A percentile compares a stretch with the other conserved stretches of the same genome.
These are phyloP conservation scores for Ceyx margarethae DNA, from an alignment of 2,113 vertebrate genomes.

Conservation along the genomic window DNA sequence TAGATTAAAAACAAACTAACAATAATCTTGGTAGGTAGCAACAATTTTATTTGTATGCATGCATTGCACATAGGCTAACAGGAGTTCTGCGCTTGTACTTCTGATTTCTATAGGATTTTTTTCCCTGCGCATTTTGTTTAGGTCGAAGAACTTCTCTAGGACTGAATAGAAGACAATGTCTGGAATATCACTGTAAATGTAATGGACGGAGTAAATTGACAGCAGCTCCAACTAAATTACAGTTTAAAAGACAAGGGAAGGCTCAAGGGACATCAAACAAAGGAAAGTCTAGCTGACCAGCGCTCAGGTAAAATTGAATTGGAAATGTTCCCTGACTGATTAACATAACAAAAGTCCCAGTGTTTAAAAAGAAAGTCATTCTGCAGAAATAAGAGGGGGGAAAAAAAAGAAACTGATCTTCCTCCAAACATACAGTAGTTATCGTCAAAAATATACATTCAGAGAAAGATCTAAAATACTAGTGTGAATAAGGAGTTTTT, in stretches of 20 bases:
- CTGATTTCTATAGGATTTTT: constrained; percentile 42
- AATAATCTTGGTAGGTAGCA: background rate
- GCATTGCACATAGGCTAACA: background rate
- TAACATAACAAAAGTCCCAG: constrained; percentile 97
- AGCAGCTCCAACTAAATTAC: constrained; percentile 87
- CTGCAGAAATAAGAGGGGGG: constrained; percentile 80
- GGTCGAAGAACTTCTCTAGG: constrained; percentile 54
- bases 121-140: constrained; percentile 21
- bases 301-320: constrained; percentile 98
- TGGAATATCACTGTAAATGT: constrained; percentile 80
- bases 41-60: background rate
- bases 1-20: background rate
- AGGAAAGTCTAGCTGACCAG: constrained; percentile 92
- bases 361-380: constrained; percentile 91
- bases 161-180: constrained; percentile 75
- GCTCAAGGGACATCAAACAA: constrained; percentile 89
- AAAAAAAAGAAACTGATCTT: constrained; percentile 82
- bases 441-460: constrained; percentile 50
- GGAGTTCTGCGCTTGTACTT: constrained; percentile 34
- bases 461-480: constrained; percentile 12
- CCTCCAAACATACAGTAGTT: constrained; percentile 50
- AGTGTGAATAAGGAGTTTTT: background rate
- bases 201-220: constrained; percentile 87
- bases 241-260: constrained; percentile 89
- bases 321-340: constrained; percentile 95